Conservation (phyloP, 2,113 vertebrate species). For the Nestor notabilis region DNA sequence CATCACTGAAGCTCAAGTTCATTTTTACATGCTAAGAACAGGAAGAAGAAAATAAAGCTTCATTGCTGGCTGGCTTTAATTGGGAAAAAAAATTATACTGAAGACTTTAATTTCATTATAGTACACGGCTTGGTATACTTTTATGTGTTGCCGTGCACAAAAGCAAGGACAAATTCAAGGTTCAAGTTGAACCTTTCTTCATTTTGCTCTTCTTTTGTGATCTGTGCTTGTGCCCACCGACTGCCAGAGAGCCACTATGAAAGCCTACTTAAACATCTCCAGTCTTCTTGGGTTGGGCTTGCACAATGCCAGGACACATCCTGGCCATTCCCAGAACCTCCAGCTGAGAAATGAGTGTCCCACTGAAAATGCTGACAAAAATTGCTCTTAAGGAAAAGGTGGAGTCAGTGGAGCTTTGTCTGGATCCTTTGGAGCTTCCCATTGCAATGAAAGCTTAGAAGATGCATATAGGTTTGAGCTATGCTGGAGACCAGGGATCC, state of each 20-base stretch:
- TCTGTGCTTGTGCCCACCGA: background rate
- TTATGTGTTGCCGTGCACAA: background rate
- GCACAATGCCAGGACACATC: background rate
- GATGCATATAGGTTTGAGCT: background rate
- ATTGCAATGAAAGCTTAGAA: background rate
- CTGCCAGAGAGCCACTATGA: background rate
- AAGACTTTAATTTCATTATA: background rate
- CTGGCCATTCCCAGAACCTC: background rate
- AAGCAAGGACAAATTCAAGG: background rate
- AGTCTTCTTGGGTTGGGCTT: background rate
- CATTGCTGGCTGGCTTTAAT: background rate
- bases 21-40: background rate
- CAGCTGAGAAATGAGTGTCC: background rate
- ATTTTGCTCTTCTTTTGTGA: background rate
- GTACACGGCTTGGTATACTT: background rate
- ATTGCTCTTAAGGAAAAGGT: background rate
- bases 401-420: background rate
- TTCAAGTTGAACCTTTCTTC: background rate
- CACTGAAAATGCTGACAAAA: background rate
- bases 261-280: background rate
- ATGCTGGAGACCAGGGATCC: background rate
- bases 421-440: background rate
- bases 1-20: background rate
- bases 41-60: background rate
- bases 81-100: background rate